Conservation (phyloP, 2,113 vertebrate species). For the Lepisosteus osseus region DNA sequence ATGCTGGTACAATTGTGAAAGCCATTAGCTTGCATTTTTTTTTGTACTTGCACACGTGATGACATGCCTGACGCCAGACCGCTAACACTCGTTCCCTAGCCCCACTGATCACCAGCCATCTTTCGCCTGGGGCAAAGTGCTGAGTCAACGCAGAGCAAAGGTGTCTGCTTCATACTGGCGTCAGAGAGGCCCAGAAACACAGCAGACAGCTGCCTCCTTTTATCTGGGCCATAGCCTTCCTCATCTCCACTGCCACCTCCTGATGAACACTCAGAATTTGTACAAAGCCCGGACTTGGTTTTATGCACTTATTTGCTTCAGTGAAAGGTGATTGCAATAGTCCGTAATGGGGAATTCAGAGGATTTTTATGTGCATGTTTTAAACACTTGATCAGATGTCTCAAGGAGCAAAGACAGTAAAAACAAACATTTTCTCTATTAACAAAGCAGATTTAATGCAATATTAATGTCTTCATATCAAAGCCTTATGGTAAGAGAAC, state of each 20-base stretch:
- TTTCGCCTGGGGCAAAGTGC: slow-evolving; percentile 32
- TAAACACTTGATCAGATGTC: no score
- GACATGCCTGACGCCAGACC: slow-evolving; percentile 16
- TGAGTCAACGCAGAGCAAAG: slow-evolving; percentile 41
- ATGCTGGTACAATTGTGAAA: slow-evolving; percentile 34
- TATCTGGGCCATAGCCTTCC: not conserved
- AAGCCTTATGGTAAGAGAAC: no score
- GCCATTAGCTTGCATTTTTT: slow-evolving; percentile 37
- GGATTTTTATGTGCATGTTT: no score
- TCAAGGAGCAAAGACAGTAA: no score
- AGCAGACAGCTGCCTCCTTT: slow-evolving; percentile 9
- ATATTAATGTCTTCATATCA: no score
- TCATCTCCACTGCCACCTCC: slow-evolving; percentile 4
- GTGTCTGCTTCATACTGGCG: slow-evolving; percentile 38
- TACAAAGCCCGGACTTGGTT: no score
- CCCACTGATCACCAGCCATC: not conserved
- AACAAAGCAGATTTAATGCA: no score
- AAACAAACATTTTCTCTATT: no score
- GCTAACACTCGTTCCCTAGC: not conserved
- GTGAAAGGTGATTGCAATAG: no score
- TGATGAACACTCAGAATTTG: not conserved
- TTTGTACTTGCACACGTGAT: slow-evolving; percentile 14
- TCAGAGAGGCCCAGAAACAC: slow-evolving; percentile 36
- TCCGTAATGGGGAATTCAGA: no score
- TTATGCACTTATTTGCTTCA: no score